Base-by-base conservation (phyloP, 2,113 vertebrate species). In the Channa argus region DNA sequence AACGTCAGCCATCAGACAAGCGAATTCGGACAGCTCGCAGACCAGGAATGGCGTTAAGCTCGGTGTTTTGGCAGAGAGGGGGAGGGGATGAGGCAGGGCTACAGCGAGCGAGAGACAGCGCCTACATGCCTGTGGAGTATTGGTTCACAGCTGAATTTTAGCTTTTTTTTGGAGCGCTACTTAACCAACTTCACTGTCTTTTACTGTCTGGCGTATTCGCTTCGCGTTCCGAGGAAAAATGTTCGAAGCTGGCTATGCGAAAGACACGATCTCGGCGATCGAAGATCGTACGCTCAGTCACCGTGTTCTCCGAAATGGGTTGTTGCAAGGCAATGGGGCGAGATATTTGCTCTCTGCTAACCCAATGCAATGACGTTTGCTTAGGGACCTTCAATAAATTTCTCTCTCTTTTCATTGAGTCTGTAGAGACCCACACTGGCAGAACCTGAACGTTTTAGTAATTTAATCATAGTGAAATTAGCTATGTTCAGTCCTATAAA, bases 11-110 rank as follows among this genome's bases (percentile, higher is more conserved):
- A 68, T 63, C 79, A 50, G 74, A 77, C 85, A 12, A 76, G 71
- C 79, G 71, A 83, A 71, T 80, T 80, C 82, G 69, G 74, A 77
- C 63, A 41, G 65, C 83, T 88, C 78, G 46, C 71, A 45, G 81
- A 77, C 34, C 70, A 77, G 84, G 70, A 59, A 77, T 71, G 76
- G 81, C 74, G 73, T 71, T 79, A 67, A 79, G 84, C 79, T 85
- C 74, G 64, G 83, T 84, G 86, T 90, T 86, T 24, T 83, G 74
- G 74, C 65, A 39, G 86, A 80, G 88, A 90, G 91, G 90, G 90
- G 91, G 87, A 88, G 88, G 90, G 91, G 89, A 89, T 37, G 68
- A 84, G 82, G 74, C 64, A 66, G 71, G 69, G 79, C 79, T 54
- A 77, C 61, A 74, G 62, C 63, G 70, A 77, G 45, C 15, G 61